Percentiles rank a stretch among this genome's conserved stretches.
These are phyloP conservation scores for Papilio dardanus DNA, from an alignment of 1,140 invertebrate species.

Conservation along the genomic window DNA sequence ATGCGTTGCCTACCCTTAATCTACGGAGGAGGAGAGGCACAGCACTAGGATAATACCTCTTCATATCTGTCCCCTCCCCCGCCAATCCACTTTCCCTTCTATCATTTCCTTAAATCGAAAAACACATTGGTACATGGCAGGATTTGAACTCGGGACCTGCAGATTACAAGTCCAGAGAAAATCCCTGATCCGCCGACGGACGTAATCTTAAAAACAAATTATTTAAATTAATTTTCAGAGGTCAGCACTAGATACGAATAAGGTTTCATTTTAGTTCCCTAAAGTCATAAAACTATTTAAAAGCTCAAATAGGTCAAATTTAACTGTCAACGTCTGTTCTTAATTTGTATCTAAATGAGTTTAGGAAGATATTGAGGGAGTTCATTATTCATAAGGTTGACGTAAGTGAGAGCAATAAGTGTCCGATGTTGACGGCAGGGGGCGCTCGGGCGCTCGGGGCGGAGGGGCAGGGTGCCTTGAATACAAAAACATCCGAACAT, in stretches of 20 bases:
- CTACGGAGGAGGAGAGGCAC: too few species aligned
- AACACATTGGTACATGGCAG: too few species aligned
- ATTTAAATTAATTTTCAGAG: too few species aligned
- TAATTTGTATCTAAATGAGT: neutral
- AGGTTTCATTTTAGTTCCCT: neutral
- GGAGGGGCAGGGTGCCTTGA: neutral
- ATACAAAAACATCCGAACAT: constrained; percentile 1
- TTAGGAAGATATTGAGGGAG: neutral
- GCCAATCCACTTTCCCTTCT: too few species aligned
- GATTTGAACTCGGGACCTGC: too few species aligned
- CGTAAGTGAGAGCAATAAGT: constrained; percentile 20
- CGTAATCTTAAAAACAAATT: too few species aligned
- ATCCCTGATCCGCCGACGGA: too few species aligned
- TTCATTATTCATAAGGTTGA: constrained; percentile 22
- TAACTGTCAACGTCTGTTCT: neutral
- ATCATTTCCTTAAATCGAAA: too few species aligned
- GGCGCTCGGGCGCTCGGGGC: neutral
- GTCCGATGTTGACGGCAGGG: neutral
- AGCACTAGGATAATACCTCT: too few species aligned
- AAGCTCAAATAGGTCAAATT: neutral
- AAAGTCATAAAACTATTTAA: neutral
- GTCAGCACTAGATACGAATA: neutral
- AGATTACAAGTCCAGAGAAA: too few species aligned
- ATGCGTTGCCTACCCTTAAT: too few species aligned
- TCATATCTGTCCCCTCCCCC: too few species aligned